Evolutionary conservation across 2,113 vertebrate genomes (phyloP).

Genomic region (Stictonetta naevosa): DNA sequence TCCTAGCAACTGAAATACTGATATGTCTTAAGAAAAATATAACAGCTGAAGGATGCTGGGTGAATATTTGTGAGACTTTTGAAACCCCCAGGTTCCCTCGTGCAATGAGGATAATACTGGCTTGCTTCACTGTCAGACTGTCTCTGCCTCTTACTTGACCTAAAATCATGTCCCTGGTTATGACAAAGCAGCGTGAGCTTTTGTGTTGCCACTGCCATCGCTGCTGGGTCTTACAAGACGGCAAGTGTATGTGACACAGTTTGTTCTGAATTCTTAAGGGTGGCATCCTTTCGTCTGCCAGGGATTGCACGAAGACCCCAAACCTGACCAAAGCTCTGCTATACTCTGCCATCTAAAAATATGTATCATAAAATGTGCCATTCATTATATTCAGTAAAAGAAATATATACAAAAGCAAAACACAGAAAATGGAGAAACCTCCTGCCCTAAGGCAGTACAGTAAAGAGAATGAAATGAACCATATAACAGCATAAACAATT

Average conservation of each 20-base stretch:
- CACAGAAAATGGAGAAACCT: neutral
- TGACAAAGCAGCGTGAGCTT: neutral
- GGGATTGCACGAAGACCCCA: neutral
- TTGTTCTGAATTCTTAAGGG: neutral
- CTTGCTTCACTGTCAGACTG: neutral
- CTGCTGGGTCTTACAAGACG: neutral
- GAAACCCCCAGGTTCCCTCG: neutral
- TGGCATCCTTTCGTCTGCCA: neutral
- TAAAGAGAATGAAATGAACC: neutral
- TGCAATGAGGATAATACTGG: neutral
- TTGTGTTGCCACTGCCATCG: neutral
- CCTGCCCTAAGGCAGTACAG: neutral
- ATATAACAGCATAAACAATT: neutral
- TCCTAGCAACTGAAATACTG: neutral
- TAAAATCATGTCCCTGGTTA: neutral
- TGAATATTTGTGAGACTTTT: conserved; percentile 9
- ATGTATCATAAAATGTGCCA: neutral
- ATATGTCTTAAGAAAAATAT: neutral
- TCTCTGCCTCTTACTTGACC: neutral
- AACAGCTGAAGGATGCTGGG: neutral
- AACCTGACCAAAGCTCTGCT: neutral
- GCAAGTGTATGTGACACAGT: neutral
- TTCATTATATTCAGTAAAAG: neutral
- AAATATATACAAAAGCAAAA: neutral
- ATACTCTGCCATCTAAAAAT: neutral